Percentiles rank a stretch among this genome's conserved stretches.
Evolutionary conservation across 2,113 vertebrate genomes (phyloP).

Genomic region (western clawed frog (Xenopus tropicalis)): DNA sequence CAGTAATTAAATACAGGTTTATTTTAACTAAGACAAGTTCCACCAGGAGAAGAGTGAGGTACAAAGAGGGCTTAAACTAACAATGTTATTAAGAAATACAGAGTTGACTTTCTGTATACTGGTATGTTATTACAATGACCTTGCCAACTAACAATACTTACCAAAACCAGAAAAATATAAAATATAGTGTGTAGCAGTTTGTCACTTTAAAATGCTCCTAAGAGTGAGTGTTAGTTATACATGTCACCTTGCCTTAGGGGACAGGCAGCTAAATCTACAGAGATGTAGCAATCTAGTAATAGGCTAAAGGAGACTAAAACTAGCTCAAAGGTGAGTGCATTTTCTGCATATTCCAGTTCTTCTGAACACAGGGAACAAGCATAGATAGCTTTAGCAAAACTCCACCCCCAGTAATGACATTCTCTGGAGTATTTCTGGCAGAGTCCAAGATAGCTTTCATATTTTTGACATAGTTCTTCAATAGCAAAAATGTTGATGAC

Average conservation of each 20-base stretch:
- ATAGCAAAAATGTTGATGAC: conserved; percentile 66
- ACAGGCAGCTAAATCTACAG: neutral
- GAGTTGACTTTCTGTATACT: too few relatives aligned
- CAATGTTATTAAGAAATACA: too few relatives aligned
- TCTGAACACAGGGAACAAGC: conserved; percentile 51
- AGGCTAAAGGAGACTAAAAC: neutral
- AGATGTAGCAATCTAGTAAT: neutral
- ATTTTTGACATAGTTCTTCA: conserved; percentile 63
- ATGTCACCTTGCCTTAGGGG: neutral
- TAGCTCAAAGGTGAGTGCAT: neutral
- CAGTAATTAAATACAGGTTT: too few relatives aligned
- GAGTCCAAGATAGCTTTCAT: conserved; percentile 47
- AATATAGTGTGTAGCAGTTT: neutral
- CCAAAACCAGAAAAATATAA: too few relatives aligned
- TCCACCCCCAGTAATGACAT: conserved; percentile 46
- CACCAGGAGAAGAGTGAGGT: too few relatives aligned
- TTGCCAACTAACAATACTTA: too few relatives aligned
- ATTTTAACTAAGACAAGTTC: too few relatives aligned
- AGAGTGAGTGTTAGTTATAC: neutral
- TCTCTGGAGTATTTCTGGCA: conserved; percentile 45
- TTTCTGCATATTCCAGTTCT: conserved; percentile 15
- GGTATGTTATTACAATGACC: too few relatives aligned
- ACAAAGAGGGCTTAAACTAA: too few relatives aligned
- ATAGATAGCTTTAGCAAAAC: conserved; percentile 44
- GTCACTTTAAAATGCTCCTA: neutral